Base-by-base conservation (phyloP, 2,888 invertebrate species). In the Slavum lentiscoides region DNA sequence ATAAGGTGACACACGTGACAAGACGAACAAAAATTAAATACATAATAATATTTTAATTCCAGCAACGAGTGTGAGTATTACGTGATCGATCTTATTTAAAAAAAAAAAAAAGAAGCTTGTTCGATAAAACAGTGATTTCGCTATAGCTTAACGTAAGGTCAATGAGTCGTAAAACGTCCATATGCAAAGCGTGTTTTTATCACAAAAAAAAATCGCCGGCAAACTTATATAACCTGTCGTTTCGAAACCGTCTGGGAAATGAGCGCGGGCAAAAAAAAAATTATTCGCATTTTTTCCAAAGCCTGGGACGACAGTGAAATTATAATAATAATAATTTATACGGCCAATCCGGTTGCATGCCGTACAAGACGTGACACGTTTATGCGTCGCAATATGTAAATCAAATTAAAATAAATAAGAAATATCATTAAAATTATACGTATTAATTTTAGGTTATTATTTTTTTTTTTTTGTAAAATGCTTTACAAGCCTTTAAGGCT, bases 281-380 rank as follows among this genome's bases (percentile, higher is more conserved):
- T 66, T 39, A 13, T 74, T 23, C 74, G 11, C 66, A 55, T 74
- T 66, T 74, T 66, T 70, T 58, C 15, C 6, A 11, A 0, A 1
- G 49, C 49, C 49, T 11, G 61, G 19, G n/a, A 3, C 67, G 15
- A 43, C 67, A 9, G 30, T 59, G 67, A 68, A 76, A 76, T 76
- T 59, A 66, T 66, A 67, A 43, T 75, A 67, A 43, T 75, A 67
- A 66, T 39, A 39, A 19, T 39, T 53, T 30, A 19, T 53, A 67
- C 30, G 23, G 68, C 59, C 67, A 13, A 59, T 59, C 59, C 68
- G 11, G 49, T 59, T 59, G 59, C 59, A 15, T 17, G 9, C 30
- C 49, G 39, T 66, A 53, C 55, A 61, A 72, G 5, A 67, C 23
- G 19, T 39, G 67, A 76, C 49, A 67, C 43, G 58, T 67, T 67